phyloP scores from a whole-genome alignment of 1,140 invertebrate genomes.

The Hylyphantes graminicola region DNA sequence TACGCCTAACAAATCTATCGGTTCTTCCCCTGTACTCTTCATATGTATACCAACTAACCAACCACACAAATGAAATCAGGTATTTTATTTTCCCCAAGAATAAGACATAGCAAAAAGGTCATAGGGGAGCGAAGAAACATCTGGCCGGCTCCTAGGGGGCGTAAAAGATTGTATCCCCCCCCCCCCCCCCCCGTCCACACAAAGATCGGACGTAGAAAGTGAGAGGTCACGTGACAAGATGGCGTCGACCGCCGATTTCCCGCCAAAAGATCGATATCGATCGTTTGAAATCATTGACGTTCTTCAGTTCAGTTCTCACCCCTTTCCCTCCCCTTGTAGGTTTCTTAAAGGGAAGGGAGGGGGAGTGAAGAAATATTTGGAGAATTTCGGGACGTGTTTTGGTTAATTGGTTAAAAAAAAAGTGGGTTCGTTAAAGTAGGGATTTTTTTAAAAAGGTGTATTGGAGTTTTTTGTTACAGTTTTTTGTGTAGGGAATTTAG shows the following conservation, averaged over 20 bases:
- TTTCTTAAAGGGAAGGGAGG: not conserved
- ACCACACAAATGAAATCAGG: too few species aligned
- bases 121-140: too few species aligned
- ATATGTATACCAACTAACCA: too few species aligned
- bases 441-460: not conserved
- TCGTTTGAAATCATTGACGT: slow-evolving; percentile 14
- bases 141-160: too few species aligned
- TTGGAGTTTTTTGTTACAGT: not conserved
- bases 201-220: slow-evolving; percentile 44
- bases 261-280: slow-evolving; percentile 42
- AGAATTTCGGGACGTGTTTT: not conserved
- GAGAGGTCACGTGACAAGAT: slow-evolving; percentile 56
- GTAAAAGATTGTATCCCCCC: too few species aligned
- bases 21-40: too few species aligned
- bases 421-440: not conserved
- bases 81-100: too few species aligned
- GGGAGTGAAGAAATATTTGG: not conserved
- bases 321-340: not conserved
- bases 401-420: not conserved
- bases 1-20: too few species aligned
- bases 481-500: not conserved
- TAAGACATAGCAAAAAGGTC: too few species aligned
- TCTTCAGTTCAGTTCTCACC: not conserved
- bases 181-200: not conserved
- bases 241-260: slow-evolving; percentile 51